Conservation (phyloP, 2,797 vertebrate genomes). For the Cirrhinus molitorella region DNA sequence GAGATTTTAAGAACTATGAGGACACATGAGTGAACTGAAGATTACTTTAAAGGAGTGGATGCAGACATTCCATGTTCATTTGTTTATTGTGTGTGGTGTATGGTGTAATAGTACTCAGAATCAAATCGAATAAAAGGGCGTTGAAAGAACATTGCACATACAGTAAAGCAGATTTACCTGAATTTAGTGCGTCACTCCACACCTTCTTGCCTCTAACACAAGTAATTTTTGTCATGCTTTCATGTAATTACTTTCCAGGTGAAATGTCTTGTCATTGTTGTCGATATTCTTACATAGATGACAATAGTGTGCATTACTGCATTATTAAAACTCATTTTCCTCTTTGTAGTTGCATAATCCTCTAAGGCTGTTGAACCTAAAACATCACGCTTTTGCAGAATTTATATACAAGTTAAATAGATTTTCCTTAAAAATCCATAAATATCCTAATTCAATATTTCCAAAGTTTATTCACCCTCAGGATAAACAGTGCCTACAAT, state of each 20-base stretch:
- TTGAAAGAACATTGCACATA: not conserved
- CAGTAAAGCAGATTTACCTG: not conserved
- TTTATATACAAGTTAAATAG: not conserved
- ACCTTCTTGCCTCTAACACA: not conserved
- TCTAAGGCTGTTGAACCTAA: not conserved
- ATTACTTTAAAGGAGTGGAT: not conserved
- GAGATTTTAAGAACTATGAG: not conserved
- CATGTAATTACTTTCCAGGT: not conserved
- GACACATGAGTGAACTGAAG: not conserved
- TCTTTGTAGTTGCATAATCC: not conserved
- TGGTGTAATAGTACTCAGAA: not conserved
- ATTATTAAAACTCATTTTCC: not conserved
- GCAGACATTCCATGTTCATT: not conserved
- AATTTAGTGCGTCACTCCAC: not conserved
- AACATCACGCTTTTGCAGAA: not conserved
- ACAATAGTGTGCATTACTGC: not conserved
- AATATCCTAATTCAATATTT: not conserved
- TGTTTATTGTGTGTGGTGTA: not conserved
- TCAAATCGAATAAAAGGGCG: not conserved
- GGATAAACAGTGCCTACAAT: not conserved
- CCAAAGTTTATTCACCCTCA: not conserved
- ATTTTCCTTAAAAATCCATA: not conserved
- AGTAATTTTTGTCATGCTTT: not conserved
- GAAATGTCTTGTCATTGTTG: constrained; percentile 9
- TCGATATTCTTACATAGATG: not conserved